phyloP scores from a whole-genome alignment of 2,888 invertebrate species.

The Dolichomitus sp. region DNA sequence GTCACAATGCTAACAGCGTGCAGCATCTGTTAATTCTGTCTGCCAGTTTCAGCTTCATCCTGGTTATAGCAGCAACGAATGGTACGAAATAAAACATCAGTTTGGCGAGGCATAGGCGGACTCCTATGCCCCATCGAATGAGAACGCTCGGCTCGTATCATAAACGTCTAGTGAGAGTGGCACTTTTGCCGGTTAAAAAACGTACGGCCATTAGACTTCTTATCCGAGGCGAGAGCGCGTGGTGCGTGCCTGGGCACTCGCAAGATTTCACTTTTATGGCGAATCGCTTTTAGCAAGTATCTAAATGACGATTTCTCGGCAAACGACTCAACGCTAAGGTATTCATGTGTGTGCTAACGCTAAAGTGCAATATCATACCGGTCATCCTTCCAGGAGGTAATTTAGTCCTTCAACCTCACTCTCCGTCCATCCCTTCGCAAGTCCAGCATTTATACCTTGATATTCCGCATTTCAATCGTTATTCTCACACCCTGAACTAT shows the following conservation, averaged over 20 bases:
- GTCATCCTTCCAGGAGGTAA: constrained; percentile 38
- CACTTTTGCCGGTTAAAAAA: constrained; percentile 62
- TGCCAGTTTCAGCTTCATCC: too few species aligned
- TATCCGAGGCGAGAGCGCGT: constrained; percentile 73
- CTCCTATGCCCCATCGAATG: constrained; percentile 15
- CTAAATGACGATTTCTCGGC: constrained; percentile 81
- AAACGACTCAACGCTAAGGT: constrained; percentile 57
- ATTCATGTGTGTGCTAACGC: constrained; percentile 15
- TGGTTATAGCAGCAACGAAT: constrained; percentile 35
- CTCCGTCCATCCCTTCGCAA: background rate
- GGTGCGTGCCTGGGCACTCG: constrained; percentile 47
- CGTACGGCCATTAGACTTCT: constrained; percentile 77
- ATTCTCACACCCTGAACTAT: background rate
- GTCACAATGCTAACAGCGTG: too few species aligned
- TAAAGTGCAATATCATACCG: constrained; percentile 27
- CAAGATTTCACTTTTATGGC: constrained; percentile 81
- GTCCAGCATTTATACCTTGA: background rate
- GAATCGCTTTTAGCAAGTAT: constrained; percentile 84
- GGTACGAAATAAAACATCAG: constrained; percentile 37
- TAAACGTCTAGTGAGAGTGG: constrained; percentile 56
- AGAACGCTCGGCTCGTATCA: constrained; percentile 54
- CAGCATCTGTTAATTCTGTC: too few species aligned
- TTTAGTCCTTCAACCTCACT: constrained; percentile 22
- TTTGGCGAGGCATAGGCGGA: constrained; percentile 14
- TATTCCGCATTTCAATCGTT: constrained; percentile 2